Evolutionary conservation across 2,797 vertebrate species (phyloP).

Genomic region (Pseudopleuronectes americanus): DNA sequence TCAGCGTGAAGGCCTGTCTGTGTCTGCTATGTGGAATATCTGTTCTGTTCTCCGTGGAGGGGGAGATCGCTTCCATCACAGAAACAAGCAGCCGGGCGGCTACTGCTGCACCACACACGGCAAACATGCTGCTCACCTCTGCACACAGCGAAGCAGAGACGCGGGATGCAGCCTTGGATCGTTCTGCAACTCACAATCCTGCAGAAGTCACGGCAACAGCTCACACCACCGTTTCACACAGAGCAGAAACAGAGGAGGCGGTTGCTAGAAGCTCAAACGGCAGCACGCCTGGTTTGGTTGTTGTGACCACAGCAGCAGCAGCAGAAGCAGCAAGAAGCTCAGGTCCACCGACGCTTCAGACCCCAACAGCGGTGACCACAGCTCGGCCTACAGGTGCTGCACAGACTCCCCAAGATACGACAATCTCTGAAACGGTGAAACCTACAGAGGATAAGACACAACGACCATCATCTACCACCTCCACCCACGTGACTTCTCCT

Average conservation of each 20-base stretch:
- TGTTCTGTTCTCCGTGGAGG: slow-evolving; percentile 26
- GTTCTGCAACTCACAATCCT: neutral
- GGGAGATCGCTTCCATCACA: slow-evolving; percentile 6
- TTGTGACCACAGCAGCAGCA: neutral
- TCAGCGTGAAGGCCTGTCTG: slow-evolving; percentile 18
- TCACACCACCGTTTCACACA: neutral
- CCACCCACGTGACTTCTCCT: neutral
- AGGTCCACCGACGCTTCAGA: neutral
- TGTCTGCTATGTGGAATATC: slow-evolving; percentile 46
- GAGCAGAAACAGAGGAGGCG: neutral
- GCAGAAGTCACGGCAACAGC: neutral
- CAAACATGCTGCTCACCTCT: neutral
- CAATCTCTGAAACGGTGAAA: neutral
- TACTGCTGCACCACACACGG: slow-evolving; percentile 1
- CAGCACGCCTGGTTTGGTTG: neutral
- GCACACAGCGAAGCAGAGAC: neutral
- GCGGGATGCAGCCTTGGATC: neutral
- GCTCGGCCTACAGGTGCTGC: neutral
- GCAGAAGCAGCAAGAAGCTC: neutral
- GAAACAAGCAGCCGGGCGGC: neutral
- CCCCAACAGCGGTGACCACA: neutral
- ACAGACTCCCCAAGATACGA: neutral
- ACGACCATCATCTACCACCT: neutral
- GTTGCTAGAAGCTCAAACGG: neutral
- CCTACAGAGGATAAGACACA: neutral